Conservation (phyloP, 2,113 vertebrate genomes). For the Salvelinus fontinalis region DNA sequence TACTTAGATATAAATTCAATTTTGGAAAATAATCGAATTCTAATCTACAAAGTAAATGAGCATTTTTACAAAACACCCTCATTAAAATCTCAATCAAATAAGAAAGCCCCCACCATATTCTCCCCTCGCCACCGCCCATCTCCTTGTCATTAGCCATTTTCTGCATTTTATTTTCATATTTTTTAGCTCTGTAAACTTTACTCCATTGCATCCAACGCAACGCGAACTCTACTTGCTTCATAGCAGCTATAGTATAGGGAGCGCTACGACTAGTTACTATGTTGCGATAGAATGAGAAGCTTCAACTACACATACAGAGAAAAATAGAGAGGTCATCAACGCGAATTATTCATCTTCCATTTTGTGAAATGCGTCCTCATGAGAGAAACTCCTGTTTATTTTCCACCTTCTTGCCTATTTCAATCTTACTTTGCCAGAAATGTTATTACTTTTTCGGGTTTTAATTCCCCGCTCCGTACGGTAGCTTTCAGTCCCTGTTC, state of each 20-base stretch:
- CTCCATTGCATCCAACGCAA: neutral
- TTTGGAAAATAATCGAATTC: neutral
- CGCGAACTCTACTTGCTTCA: neutral
- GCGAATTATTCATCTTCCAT: conserved; percentile 82
- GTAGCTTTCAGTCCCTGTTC: conserved; percentile 18
- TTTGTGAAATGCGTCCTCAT: conserved; percentile 77
- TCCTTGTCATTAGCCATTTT: conserved; percentile 44
- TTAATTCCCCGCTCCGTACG: conserved; percentile 9
- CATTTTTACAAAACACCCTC: neutral
- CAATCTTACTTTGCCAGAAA: conserved; percentile 18
- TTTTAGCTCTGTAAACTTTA: conserved; percentile 17
- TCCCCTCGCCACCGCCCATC: conserved; percentile 66
- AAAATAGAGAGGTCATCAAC: conserved; percentile 55
- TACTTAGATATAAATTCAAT: neutral
- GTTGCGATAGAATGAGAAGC: neutral
- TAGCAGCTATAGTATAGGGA: neutral
- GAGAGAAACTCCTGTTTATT: conserved; percentile 82
- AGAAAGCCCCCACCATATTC: conserved; percentile 62
- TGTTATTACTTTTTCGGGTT: neutral
- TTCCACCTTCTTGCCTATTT: conserved; percentile 36
- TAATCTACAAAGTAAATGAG: neutral
- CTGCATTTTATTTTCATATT: conserved; percentile 15
- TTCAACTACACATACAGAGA: neutral
- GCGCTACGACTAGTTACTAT: neutral
- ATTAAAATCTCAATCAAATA: conserved; percentile 16